Base-by-base conservation (phyloP, 2,888 invertebrate species). In the Neuroscelio doddi region DNA sequence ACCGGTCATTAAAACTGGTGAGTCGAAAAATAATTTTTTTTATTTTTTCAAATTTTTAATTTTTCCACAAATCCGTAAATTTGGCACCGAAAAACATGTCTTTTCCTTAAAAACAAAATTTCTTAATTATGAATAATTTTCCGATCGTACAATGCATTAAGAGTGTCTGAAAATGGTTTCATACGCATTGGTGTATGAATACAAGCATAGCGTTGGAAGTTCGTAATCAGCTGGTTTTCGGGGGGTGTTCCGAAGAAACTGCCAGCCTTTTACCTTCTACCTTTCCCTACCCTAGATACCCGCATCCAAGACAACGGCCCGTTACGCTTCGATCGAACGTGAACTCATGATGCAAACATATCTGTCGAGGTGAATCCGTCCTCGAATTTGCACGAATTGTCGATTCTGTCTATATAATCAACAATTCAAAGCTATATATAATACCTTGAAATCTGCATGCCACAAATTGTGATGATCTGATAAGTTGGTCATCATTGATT, bases 281-380 rank as follows among this genome's bases (percentile, higher is more conserved):
- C 69, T 71, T 72, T 65, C 71, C 69, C 65, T 52, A 61, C 72
- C 72, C 78, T 72, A 77, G 76, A 76, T 81, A 81, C 82, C 82
- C 82, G 82, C 82, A 82, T 82, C 76, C 78, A 76, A 80, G 80
- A 80, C 80, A 81, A 81, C 80, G 81, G 78, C 79, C 81, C 82
- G 82, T 82, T 81, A 82, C 82, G 73, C 80, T 79, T 81, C 81
- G 79, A 80, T 82, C 81, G 78, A 78, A 78, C 75, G 71, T 74
- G 77, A 80, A 76, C 70, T 80, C 76, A 75, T 76, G 76, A 72
- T 74, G 78, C 80, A 63, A 65, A 66, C 63, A 80, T 80, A 79
- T 80, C 76, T 73, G 73, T 57, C 75, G 75, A 78, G 72, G 75
- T 74, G 74, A 76, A 69, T 72, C 66, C 64, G 70, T 65, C 59